Conservation (phyloP, 2,888 invertebrate species). For the Ennomos fuscantarius region DNA sequence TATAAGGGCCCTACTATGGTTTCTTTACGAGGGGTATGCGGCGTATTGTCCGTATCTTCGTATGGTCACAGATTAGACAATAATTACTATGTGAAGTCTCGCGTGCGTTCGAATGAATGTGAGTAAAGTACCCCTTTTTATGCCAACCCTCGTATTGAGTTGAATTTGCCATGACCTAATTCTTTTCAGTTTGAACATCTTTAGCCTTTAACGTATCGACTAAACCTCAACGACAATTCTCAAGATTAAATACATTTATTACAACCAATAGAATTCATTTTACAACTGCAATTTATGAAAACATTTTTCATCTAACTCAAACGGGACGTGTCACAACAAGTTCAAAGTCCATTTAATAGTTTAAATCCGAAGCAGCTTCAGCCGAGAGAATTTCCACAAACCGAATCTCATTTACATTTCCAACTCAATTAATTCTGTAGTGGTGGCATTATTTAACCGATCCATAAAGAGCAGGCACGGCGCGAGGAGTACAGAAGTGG, state of each 20-base stretch:
- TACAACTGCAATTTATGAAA: background rate
- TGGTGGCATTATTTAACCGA: slow-evolving; percentile 33
- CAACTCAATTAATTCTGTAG: slow-evolving; percentile 35
- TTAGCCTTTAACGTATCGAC: background rate
- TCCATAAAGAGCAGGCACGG: slow-evolving; percentile 26
- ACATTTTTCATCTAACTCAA: slow-evolving; percentile 11
- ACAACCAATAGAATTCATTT: slow-evolving; percentile 7
- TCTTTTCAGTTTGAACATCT: slow-evolving; percentile 17
- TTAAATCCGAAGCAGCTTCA: slow-evolving; percentile 26
- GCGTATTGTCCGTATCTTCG: slow-evolving; percentile 19
- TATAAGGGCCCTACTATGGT: slow-evolving; percentile 35
- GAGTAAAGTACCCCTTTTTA: slow-evolving; percentile 11
- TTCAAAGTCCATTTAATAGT: slow-evolving; percentile 29
- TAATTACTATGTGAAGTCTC: background rate
- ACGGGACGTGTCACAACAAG: slow-evolving; percentile 21
- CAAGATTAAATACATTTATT: background rate
- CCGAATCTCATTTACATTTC: slow-evolving; percentile 32
- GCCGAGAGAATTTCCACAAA: slow-evolving; percentile 20
- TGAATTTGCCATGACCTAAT: slow-evolving; percentile 25
- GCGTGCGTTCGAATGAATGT: slow-evolving; percentile 24
- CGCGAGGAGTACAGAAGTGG: slow-evolving; percentile 21
- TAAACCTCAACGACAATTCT: background rate
- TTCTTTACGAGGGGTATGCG: slow-evolving; percentile 26
- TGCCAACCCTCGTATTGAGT: slow-evolving; percentile 21
- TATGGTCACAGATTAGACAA: slow-evolving; percentile 19